phyloP scores from a whole-genome alignment of 2,888 invertebrate species.

The Osedax frankpressi region DNA sequence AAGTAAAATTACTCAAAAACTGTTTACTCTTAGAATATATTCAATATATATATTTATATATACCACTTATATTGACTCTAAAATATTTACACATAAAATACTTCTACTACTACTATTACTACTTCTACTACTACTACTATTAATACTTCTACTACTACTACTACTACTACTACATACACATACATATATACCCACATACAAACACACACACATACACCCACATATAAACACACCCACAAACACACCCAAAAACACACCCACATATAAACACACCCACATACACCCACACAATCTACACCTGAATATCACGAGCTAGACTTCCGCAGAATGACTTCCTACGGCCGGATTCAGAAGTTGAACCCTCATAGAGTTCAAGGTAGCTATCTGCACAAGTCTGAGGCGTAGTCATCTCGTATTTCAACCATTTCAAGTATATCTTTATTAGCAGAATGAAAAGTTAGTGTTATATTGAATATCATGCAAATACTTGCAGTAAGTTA shows the following conservation, averaged over 20 bases:
- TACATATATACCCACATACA: background rate
- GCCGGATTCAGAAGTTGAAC: constrained; percentile 31
- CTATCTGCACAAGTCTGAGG: constrained; percentile 32
- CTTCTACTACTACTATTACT: too few species aligned
- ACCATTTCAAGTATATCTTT: constrained; percentile 22
- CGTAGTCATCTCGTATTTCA: constrained; percentile 20
- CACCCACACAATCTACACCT: background rate
- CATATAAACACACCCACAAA: background rate
- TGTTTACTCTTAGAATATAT: too few species aligned
- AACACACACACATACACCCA: background rate
- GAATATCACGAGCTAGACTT: constrained; percentile 26
- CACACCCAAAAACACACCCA: background rate
- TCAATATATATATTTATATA: too few species aligned
- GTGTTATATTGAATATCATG: too few species aligned
- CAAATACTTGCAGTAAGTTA: too few species aligned
- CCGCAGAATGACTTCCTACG: constrained; percentile 29
- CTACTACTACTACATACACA: background rate
- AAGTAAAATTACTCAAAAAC: too few species aligned
- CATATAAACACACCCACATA: background rate
- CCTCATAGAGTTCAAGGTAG: constrained; percentile 36
- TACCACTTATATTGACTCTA: too few species aligned
- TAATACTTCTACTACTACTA: too few species aligned
- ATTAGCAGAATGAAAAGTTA: too few species aligned
- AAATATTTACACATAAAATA: too few species aligned
- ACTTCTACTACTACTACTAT: too few species aligned